Conservation (phyloP, 2,797 vertebrate genomes). For the Dromococcyx pavoninus region DNA sequence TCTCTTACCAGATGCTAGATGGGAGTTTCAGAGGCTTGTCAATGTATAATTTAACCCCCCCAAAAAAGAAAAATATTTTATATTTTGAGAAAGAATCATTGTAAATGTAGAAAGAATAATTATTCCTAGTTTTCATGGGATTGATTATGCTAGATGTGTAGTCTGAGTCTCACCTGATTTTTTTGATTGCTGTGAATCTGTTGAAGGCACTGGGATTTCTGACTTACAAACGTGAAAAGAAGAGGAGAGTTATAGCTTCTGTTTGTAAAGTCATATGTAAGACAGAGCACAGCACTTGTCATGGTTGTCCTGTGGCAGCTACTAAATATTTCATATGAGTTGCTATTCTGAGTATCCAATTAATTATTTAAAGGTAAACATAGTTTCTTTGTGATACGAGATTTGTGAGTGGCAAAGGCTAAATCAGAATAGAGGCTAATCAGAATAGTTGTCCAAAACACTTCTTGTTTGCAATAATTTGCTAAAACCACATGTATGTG, state of each 20-base stretch:
- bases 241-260: not conserved
- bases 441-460: not conserved
- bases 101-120: not conserved
- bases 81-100: not conserved
- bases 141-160: not conserved
- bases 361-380: slow-evolving; percentile 14
- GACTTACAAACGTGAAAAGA: not conserved
- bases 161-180: not conserved
- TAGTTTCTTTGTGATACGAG: not conserved
- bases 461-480: not conserved
- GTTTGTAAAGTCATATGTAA: not conserved
- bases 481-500: not conserved
- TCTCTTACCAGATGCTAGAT: not conserved
- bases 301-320: not conserved
- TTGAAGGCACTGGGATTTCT: not conserved
- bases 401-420: not conserved
- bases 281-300: not conserved
- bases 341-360: not conserved
- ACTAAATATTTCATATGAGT: slow-evolving; percentile 15
- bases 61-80: not conserved
- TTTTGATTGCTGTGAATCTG: not conserved
- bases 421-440: not conserved
- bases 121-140: not conserved
- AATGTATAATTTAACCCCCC: not conserved
- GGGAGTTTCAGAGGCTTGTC: not conserved